Base-by-base conservation (phyloP, 2,113 vertebrate genomes). In the Danionella cerebrum region DNA sequence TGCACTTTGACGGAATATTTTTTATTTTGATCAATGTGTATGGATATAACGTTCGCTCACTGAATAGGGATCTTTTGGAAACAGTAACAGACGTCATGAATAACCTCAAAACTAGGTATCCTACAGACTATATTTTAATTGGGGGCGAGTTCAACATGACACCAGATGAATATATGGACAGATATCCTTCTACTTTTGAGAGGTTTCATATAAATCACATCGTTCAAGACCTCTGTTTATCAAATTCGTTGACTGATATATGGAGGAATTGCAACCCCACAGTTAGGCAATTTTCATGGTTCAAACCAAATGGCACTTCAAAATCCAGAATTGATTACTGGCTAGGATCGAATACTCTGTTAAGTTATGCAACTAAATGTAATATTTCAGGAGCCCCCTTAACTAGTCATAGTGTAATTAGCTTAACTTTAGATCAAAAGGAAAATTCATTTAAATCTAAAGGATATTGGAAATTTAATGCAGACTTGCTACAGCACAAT, bases 21-120 rank as follows among this genome's bases (percentile, higher is more conserved):
- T 42, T 67, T n/a, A 72, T 62, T 21, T 33, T 72, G 11, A 13
- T 72, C 12, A 63, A 73, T 53, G 16, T 73, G 9, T 68, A 68
- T 63, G 64, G 14, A 10, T 62, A 67, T 27, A 62, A 63, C 48
- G 10, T 38, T 18, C 16, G 16, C 13, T 3, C 12, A 8, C 35
- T 54, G 10, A 73, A 69, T 22, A 68, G 27, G 24, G 3, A 38
- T 5, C 42, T 57, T 11, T 27, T 41, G 19, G n/a, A 29, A n/a
- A 27, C 41, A 25, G 22, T 59, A 9, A 52, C 45, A 50, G n/a
- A 35, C 29, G 58, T 64, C 6, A 57, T 65, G 22, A 45, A 33
- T n/a, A 21, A 57, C 31, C 39, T 45, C 13, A 65, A 71, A n/a
- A 7, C 13, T 51, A 39, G 1, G 5, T 59, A 58, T 39, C 31